phyloP scores from a whole-genome alignment of 2,888 invertebrate species.

The Oligia fasciuncula region DNA sequence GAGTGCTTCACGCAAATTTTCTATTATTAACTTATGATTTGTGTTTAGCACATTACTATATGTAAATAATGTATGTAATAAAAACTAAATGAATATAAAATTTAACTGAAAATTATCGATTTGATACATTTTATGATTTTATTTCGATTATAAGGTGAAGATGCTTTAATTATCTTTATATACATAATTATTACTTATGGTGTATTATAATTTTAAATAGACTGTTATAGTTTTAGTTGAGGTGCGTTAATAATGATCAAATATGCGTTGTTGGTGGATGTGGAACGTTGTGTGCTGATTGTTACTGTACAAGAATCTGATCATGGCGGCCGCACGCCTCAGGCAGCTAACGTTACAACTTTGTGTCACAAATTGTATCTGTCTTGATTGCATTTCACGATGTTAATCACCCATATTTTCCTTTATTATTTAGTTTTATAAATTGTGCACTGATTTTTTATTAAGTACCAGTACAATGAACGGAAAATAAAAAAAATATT shows the following conservation, averaged over 20 bases:
- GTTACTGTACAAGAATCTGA: constrained; percentile 30
- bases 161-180: constrained; percentile 90
- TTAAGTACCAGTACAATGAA: constrained; percentile 81
- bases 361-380: constrained; percentile 79
- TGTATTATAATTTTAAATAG: constrained; percentile 90
- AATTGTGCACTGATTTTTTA: constrained; percentile 85
- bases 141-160: constrained; percentile 89
- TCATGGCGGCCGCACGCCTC: constrained; percentile 56
- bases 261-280: constrained; percentile 69
- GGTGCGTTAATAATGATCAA: constrained; percentile 79
- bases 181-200: constrained; percentile 86
- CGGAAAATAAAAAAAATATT: constrained; percentile 81
- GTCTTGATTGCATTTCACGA: constrained; percentile 76
- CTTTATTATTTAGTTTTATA: constrained; percentile 81
- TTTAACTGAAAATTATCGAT: constrained; percentile 81
- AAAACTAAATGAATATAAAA: constrained; percentile 80
- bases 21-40: constrained; percentile 85
- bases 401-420: constrained; percentile 75
- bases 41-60: constrained; percentile 78
- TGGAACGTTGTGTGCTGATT: constrained; percentile 47
- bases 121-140: constrained; percentile 87
- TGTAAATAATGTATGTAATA: constrained; percentile 87
- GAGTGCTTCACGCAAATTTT: constrained; percentile 81
- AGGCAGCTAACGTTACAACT: constrained; percentile 69
- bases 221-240: constrained; percentile 90